phyloP scores from a whole-genome alignment of 2,113 vertebrate genomes.

The Riparia riparia region DNA sequence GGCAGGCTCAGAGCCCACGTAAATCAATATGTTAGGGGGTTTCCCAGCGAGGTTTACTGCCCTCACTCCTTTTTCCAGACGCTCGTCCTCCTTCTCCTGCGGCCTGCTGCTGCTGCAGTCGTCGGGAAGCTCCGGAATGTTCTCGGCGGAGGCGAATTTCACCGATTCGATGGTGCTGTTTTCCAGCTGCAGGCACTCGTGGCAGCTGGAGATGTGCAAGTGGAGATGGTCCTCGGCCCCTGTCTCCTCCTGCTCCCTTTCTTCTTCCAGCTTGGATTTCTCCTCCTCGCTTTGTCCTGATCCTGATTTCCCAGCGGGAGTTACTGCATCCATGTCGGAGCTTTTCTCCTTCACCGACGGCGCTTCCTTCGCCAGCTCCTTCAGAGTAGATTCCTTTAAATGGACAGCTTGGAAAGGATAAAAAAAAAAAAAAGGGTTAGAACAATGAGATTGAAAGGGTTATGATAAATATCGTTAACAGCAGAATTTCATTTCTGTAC shows the following conservation, averaged over 20 bases:
- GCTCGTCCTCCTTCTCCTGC: neutral
- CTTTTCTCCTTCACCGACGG: neutral
- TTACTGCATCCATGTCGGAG: neutral
- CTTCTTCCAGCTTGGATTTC: neutral
- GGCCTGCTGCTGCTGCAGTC: slow-evolving; percentile 41
- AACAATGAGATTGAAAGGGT: neutral
- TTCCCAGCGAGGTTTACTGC: slow-evolving; percentile 68
- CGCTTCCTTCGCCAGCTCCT: slow-evolving; percentile 33
- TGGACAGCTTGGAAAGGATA: slow-evolving; percentile 79
- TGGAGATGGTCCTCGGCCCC: slow-evolving; percentile 60
- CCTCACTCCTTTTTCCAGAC: neutral
- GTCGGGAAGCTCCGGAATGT: slow-evolving; percentile 86
- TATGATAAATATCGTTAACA: neutral
- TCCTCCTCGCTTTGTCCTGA: neutral
- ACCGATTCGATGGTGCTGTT: slow-evolving; percentile 93
- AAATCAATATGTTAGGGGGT: slow-evolving; percentile 90
- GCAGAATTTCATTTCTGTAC: neutral
- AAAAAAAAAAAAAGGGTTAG: neutral
- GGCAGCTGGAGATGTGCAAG: slow-evolving; percentile 92
- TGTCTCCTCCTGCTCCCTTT: neutral
- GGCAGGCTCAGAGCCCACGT: slow-evolving; percentile 69
- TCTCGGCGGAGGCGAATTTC: slow-evolving; percentile 86
- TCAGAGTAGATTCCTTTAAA: slow-evolving; percentile 78
- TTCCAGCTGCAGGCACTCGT: slow-evolving; percentile 91
- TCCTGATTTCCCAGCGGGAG: neutral